Conservation (phyloP, 2,888 invertebrate species). For the Epinotia brunnichana region DNA sequence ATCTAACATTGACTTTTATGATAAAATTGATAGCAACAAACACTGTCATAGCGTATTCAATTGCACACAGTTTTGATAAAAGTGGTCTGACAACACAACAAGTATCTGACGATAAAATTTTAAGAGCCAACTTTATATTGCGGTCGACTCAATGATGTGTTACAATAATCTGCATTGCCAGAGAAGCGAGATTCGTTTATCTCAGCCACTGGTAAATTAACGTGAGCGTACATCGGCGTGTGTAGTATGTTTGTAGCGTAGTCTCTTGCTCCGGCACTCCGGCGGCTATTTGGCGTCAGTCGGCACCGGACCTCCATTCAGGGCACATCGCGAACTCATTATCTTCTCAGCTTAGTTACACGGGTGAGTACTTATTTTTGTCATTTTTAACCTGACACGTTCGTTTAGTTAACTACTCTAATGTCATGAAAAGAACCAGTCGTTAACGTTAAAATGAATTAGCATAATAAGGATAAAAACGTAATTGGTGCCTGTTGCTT, state of each 20-base stretch:
- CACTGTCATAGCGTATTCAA: constrained; percentile 34
- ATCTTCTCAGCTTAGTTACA: not conserved
- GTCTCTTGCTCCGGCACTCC: constrained; percentile 39
- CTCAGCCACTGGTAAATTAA: not conserved
- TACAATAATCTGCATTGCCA: not conserved
- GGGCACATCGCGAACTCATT: constrained; percentile 22
- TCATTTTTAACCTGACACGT: not conserved
- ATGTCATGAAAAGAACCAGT: not conserved
- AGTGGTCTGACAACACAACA: constrained; percentile 39
- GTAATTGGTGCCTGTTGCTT: not conserved
- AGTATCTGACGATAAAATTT: constrained; percentile 23
- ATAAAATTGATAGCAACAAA: constrained; percentile 36
- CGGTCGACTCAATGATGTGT: not conserved
- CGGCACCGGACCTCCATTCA: constrained; percentile 28
- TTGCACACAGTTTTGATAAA: constrained; percentile 38
- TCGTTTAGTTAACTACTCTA: not conserved
- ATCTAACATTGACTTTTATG: constrained; percentile 4
- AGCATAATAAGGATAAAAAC: not conserved
- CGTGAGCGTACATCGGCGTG: constrained; percentile 12
- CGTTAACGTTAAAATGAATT: not conserved
- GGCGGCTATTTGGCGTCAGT: constrained; percentile 40
- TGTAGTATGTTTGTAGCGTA: constrained; percentile 30
- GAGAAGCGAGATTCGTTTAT: constrained; percentile 10
- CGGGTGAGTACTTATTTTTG: constrained; percentile 19
- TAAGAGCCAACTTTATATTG: constrained; percentile 14